These are phyloP conservation scores for Liparis tanakae DNA, from an alignment of 2,797 vertebrate genomes.

Conservation along the genomic window DNA sequence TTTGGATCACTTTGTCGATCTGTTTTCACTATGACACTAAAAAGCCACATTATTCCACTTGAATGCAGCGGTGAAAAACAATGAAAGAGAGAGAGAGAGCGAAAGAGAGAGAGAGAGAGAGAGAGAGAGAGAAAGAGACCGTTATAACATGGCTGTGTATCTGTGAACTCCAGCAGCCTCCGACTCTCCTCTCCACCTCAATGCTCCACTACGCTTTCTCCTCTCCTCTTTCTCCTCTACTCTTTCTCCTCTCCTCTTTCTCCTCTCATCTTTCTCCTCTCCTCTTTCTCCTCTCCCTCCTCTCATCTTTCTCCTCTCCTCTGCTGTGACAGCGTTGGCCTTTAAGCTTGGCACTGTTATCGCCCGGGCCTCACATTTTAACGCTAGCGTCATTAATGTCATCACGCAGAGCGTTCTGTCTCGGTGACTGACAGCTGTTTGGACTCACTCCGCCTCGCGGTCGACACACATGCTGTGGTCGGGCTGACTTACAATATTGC, in stretches of 20 bases:
- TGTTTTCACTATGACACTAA: slow-evolving; percentile 9
- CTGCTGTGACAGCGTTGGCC: slow-evolving; percentile 74
- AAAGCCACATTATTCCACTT: not conserved
- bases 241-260: no score
- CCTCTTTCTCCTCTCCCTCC: no score
- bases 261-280: no score
- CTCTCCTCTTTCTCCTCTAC: no score
- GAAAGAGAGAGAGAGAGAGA: not conserved
- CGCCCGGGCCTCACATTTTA: slow-evolving; percentile 63
- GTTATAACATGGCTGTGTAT: not conserved
- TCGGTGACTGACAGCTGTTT: slow-evolving; percentile 71
- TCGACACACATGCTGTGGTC: slow-evolving; percentile 30
- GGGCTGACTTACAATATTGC: slow-evolving; percentile 62
- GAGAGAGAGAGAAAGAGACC: not conserved
- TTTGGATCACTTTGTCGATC: slow-evolving; percentile 9
- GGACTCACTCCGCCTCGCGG: slow-evolving; percentile 44
- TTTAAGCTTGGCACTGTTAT: slow-evolving; percentile 67
- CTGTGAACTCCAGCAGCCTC: slow-evolving; percentile 23
- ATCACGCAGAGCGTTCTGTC: slow-evolving; percentile 43
- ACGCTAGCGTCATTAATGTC: slow-evolving; percentile 62
- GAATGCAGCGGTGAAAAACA: not conserved
- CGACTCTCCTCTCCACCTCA: slow-evolving; percentile 9
- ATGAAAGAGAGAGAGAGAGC: not conserved
- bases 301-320: slow-evolving; percentile 23
- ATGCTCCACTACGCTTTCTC: not conserved